phyloP scores from a whole-genome alignment of 2,888 invertebrate genomes.

The Priocnemis perturbator region DNA sequence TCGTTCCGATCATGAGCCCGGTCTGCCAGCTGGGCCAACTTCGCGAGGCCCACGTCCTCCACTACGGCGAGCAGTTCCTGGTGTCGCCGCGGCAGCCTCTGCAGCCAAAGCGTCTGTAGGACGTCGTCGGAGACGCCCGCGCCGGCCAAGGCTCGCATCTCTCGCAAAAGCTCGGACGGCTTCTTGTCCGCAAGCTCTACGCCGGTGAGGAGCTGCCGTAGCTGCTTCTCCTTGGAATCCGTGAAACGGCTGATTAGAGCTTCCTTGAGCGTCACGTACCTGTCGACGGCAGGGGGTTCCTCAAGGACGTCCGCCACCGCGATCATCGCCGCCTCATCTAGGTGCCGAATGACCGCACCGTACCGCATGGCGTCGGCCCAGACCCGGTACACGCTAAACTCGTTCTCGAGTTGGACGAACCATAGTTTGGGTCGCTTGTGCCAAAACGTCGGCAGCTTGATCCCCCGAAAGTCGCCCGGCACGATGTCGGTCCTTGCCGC shows the following conservation, averaged over 20 bases:
- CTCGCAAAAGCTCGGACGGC: too few species aligned
- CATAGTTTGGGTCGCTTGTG: conserved; percentile 1
- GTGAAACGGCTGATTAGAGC: conserved; percentile 6
- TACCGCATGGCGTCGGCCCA: conserved; percentile 29
- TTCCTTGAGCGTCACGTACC: conserved; percentile 45
- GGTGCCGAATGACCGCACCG: conserved; percentile 1
- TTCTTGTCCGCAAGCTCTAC: too few species aligned
- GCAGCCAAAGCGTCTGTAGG: conserved; percentile 34
- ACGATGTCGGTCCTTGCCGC: too few species aligned
- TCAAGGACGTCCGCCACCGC: conserved; percentile 38
- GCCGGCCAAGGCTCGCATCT: conserved; percentile 35
- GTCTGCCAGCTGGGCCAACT: conserved; percentile 37
- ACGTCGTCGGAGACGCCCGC: conserved; percentile 32
- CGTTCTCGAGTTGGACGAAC: conserved; percentile 32
- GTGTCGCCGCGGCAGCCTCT: conserved; percentile 3
- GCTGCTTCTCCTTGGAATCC: conserved; percentile 25
- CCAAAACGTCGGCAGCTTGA: background rate
- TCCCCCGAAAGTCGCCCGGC: background rate
- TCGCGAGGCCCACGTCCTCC: conserved; percentile 22
- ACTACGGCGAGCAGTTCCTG: conserved; percentile 37
- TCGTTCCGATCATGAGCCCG: background rate
- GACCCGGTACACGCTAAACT: conserved; percentile 13
- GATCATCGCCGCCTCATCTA: background rate
- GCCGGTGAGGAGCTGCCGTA: conserved; percentile 30
- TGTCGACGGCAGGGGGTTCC: conserved; percentile 32